Percentiles rank a stretch among this genome's conserved stretches.
These are phyloP conservation scores for Origma solitaria DNA, from an alignment of 2,113 vertebrate genomes.

Conservation along the genomic window DNA sequence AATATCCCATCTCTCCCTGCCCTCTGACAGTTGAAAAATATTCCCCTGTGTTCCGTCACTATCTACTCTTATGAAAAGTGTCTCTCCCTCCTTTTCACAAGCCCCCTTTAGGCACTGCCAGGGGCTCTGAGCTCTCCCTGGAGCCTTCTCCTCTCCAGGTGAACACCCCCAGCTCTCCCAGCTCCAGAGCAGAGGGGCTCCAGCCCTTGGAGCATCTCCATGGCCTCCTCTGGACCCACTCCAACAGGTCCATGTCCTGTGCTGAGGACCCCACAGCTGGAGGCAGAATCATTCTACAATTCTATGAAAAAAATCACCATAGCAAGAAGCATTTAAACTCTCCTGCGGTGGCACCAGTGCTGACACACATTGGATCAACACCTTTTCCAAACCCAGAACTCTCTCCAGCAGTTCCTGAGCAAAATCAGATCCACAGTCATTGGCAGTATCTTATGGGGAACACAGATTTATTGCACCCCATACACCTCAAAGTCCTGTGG, in stretches of 20 bases:
- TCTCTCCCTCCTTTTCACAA: background rate
- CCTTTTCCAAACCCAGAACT: background rate
- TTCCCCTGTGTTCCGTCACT: accelerated
- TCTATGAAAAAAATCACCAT: background rate
- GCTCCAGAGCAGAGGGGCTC: background rate
- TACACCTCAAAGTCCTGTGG: background rate
- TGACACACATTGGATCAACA: background rate
- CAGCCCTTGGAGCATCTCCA: accelerated
- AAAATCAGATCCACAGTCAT: background rate
- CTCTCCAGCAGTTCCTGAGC: background rate
- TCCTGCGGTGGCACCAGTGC: background rate
- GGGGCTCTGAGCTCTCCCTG: background rate
- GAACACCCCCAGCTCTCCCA: background rate
- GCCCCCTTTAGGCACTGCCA: accelerated
- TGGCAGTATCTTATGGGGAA: background rate
- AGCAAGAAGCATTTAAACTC: background rate
- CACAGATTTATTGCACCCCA: background rate
- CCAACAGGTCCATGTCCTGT: background rate
- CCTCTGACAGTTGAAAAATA: background rate
- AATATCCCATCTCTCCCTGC: accelerated
- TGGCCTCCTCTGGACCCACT: accelerated
- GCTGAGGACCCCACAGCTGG: background rate
- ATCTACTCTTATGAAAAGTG: background rate
- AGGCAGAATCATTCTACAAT: background rate
- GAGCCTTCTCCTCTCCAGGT: background rate